Base-by-base conservation (phyloP, 2,113 vertebrate species). In the Actenoides hombroni region DNA sequence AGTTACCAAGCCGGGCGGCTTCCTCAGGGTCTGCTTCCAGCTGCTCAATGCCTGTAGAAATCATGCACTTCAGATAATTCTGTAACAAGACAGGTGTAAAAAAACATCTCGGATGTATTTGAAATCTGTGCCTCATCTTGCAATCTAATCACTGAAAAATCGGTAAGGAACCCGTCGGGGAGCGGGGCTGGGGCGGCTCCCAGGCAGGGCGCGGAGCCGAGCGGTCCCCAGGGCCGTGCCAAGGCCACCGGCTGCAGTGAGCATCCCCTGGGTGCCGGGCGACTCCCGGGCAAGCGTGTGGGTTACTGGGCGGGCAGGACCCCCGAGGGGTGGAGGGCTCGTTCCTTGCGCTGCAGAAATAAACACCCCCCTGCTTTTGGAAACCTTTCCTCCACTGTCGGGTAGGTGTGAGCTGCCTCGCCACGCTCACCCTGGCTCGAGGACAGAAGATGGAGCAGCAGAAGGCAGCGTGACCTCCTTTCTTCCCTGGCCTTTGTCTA, bases 21-120 rank as follows among this genome's bases (percentile, higher is more conserved):
- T 64, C 91, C 86, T 56, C 93, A 75, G 86, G 88, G 48, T 63
- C 69, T 42, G n/a, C n/a, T 44, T 73, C 93, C 75, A 67, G 76
- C 78, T 11, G 69, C 56, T 83, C 92, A 9, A 68, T 69, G 77
- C 16, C 84, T 70, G 90, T 54, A 91, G 95, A 94, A 90, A 73
- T 94, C 97, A 97, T 98, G 98, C 97, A 96, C 91, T 67, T 95
- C 54, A 23, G 84, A 40, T 76, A 78, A 80, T 17, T 95, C 95
- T 74, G 54, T 90, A 57, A 96, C 89, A 85, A 94, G 94, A 96
- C 51, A 35, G 81, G 86, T 89, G 88, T 91, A 86, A 86, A 96
- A 83, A 96, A 94, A 93, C 42, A 74, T 29, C 90, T 81, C 10
- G 13, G 91, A 91, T 75, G 83, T 90, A 57, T 90, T 88, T 65